Evolutionary conservation across 2,888 invertebrate genomes (phyloP).

Genomic region (Teleogryllus oceanicus): DNA sequence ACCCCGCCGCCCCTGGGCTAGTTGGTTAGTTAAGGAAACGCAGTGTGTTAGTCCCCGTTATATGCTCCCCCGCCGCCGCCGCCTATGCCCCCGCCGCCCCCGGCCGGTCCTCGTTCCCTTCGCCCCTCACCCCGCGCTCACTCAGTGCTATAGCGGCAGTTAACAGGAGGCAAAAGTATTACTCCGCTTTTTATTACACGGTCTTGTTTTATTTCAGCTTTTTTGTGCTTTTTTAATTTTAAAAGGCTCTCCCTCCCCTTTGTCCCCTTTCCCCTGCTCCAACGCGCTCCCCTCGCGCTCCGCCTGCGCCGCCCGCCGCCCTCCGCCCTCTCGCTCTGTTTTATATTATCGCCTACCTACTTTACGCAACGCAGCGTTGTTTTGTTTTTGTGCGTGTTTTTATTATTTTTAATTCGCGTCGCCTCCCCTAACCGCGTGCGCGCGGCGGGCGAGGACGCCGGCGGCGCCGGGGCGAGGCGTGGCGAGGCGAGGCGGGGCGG

Average conservation of each 20-base stretch:
- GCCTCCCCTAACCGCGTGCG: background rate
- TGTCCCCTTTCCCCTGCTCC: background rate
- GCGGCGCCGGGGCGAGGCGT: background rate
- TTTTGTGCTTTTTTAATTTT: slow-evolving; percentile 18
- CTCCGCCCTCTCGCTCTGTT: background rate
- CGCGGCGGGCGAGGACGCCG: background rate
- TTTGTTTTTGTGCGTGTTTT: background rate
- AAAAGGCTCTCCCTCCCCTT: background rate
- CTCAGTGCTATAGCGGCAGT: background rate
- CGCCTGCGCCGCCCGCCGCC: background rate
- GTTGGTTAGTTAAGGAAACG: slow-evolving; percentile 10
- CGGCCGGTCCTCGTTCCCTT: too few relatives aligned
- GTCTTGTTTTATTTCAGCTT: slow-evolving; percentile 1
- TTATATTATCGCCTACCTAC: slow-evolving; percentile 6
- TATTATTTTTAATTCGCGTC: background rate
- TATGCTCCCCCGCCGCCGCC: background rate
- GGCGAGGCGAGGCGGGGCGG: background rate
- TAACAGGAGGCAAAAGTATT: slow-evolving; percentile 11
- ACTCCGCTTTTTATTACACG: slow-evolving; percentile 2
- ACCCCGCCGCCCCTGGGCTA: background rate
- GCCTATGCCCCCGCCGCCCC: background rate
- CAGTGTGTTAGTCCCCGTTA: slow-evolving; percentile 18
- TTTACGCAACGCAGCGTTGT: background rate
- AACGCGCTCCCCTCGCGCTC: background rate
- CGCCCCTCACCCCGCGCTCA: background rate